Evolutionary conservation across 1,140 invertebrate genomes (phyloP).

Genomic region (Scaptodrosophila lebanonensis): DNA sequence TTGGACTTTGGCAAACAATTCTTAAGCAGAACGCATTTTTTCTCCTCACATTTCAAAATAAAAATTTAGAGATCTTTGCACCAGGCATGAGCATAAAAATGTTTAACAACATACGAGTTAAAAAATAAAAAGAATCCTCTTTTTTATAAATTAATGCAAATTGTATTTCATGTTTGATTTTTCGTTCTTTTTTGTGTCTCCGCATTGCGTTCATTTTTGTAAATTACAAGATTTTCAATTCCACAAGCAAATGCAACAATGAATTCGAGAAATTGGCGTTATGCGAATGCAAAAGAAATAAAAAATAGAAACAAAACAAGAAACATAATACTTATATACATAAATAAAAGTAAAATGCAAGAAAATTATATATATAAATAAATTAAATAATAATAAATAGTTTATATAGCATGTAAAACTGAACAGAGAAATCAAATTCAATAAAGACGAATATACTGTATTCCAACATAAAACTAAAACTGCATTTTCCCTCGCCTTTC

Average conservation of each 20-base stretch:
- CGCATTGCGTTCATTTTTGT: constrained; percentile 10
- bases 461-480: constrained; percentile 48
- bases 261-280: not conserved
- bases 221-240: constrained; percentile 9
- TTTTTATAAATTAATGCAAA: constrained; percentile 38
- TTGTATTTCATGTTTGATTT: constrained; percentile 19
- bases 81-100: no score
- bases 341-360: not conserved
- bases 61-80: constrained; percentile 9
- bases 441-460: constrained; percentile 74
- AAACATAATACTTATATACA: constrained; percentile 1
- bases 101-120: constrained; percentile 4
- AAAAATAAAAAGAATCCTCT: constrained; percentile 22
- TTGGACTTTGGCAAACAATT: no score
- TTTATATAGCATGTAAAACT: constrained; percentile 73
- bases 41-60: constrained; percentile 25
- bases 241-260: not conserved
- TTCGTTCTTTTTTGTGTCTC: not conserved
- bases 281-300: no score
- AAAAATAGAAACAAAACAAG: not conserved
- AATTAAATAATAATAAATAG: constrained; percentile 63
- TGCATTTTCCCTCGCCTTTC: not conserved
- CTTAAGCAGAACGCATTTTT: constrained; percentile 35
- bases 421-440: constrained; percentile 74
- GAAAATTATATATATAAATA: constrained; percentile 58